phyloP scores from a whole-genome alignment of 2,113 vertebrate species.

The Spheniscus mendiculus region DNA sequence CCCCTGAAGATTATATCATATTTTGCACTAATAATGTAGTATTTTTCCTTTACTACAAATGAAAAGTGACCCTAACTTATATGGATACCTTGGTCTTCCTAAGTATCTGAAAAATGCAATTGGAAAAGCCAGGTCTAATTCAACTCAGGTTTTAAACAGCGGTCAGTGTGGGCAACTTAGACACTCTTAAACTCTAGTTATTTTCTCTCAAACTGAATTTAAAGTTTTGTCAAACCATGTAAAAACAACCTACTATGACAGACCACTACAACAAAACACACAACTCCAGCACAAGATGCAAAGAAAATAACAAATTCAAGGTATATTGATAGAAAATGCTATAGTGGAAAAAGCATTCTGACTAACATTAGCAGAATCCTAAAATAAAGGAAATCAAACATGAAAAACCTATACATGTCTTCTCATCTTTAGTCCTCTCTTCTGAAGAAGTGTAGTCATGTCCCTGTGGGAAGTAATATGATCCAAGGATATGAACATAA shows the following conservation, averaged over 20 bases:
- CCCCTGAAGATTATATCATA: not conserved
- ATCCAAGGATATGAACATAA: not conserved
- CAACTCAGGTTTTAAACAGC: not conserved
- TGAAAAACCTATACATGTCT: not conserved
- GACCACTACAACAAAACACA: not conserved
- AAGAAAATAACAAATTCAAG: not conserved
- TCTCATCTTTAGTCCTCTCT: not conserved
- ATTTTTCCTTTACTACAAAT: not conserved
- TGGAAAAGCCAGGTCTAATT: not conserved
- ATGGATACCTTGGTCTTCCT: not conserved
- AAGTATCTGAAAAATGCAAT: not conserved
- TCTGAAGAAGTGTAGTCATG: not conserved
- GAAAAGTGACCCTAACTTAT: not conserved
- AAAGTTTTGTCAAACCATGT: not conserved
- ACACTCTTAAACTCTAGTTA: not conserved
- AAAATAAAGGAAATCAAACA: not conserved
- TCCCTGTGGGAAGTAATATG: slow-evolving; percentile 8
- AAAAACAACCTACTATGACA: not conserved
- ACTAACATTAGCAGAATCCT: not conserved
- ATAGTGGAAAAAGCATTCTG: not conserved
- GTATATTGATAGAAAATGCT: not conserved
- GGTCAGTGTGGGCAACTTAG: not conserved
- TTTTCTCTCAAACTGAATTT: not conserved
- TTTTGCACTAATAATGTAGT: not conserved
- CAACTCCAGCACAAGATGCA: not conserved